Percentiles rank a stretch among this genome's conserved stretches.
These are phyloP conservation scores for Hydropsyche tenuis DNA, from an alignment of 1,140 invertebrate genomes.

Conservation along the genomic window DNA sequence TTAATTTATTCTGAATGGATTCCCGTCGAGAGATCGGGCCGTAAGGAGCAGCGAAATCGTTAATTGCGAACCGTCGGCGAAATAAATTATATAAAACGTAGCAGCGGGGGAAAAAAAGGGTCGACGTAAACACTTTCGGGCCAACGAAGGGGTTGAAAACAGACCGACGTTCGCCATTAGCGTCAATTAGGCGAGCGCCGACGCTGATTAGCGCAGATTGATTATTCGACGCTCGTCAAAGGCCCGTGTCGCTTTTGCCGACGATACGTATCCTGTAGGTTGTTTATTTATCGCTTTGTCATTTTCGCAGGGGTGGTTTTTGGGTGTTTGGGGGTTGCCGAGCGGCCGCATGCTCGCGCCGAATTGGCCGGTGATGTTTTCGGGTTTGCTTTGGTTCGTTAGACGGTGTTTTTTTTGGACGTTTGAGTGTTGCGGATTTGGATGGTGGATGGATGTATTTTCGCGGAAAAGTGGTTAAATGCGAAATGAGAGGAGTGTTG, in stretches of 20 bases:
- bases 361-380: too few species aligned
- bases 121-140: background rate
- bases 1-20: slow-evolving; percentile 37
- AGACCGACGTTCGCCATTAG: slow-evolving; percentile 22
- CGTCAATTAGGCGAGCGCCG: slow-evolving; percentile 26
- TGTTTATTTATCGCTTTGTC: too few species aligned
- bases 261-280: too few species aligned
- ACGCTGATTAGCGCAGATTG: slow-evolving; percentile 23
- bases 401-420: too few species aligned
- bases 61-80: slow-evolving; percentile 26
- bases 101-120: background rate
- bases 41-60: slow-evolving; percentile 34
- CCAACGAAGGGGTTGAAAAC: slow-evolving; percentile 21
- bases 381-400: too few species aligned
- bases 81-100: slow-evolving; percentile 15
- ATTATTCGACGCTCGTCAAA: slow-evolving; percentile 18
- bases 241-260: background rate
- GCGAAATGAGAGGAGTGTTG: too few species aligned
- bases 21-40: slow-evolving; percentile 16
- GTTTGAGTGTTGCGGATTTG: too few species aligned
- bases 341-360: too few species aligned
- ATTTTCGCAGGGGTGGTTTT: too few species aligned
- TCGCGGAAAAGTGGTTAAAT: too few species aligned
- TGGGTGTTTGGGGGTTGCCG: too few species aligned
- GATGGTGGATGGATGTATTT: too few species aligned